Conservation (phyloP, 2,113 vertebrate species). For the Syrmaticus mikado region DNA sequence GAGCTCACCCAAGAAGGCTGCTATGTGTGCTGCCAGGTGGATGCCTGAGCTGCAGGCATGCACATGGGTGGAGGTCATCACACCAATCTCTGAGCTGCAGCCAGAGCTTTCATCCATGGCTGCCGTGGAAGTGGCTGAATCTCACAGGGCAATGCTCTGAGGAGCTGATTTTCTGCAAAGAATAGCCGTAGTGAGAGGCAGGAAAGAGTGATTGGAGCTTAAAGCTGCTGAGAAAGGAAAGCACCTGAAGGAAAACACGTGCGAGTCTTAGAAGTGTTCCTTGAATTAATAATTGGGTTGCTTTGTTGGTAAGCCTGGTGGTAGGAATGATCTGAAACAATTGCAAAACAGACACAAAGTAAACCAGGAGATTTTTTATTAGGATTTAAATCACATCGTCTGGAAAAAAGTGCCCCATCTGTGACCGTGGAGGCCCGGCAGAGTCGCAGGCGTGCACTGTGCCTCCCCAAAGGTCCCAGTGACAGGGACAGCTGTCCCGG, state of each 20-base stretch:
- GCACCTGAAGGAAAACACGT: not conserved
- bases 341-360: not conserved
- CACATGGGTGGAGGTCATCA: not conserved
- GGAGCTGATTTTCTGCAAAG: not conserved
- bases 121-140: not conserved
- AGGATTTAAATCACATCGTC: not conserved
- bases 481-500: not conserved
- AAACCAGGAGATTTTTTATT: not conserved
- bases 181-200: accelerated
- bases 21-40: not conserved
- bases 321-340: not conserved
- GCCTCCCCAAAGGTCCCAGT: not conserved
- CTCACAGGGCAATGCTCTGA: not conserved
- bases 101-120: not conserved
- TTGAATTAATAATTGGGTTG: not conserved
- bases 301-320: accelerated
- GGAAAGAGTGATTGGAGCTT: not conserved
- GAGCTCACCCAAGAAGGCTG: not conserved
- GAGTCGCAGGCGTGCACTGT: not conserved
- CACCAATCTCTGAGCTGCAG: not conserved
- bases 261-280: not conserved
- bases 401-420: not conserved
- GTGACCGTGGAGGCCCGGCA: not conserved
- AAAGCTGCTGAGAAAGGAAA: not conserved
- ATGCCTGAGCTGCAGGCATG: not conserved